Conservation (phyloP, 2,113 vertebrate species). For the Candoia aspera region DNA sequence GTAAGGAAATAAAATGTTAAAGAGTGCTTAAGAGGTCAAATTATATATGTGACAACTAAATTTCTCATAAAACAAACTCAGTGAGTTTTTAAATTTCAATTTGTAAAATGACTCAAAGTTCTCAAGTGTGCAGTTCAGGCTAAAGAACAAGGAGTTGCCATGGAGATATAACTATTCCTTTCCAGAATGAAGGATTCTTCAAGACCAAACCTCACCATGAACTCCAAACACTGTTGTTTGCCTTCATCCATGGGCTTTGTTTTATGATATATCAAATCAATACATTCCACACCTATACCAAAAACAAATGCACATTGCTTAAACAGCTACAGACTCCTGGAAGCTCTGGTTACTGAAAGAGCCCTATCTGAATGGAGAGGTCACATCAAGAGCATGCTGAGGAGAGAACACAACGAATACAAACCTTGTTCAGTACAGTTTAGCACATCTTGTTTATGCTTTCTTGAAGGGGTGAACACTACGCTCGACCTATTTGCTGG, state of each 20-base stretch:
- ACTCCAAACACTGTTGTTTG: slow-evolving; percentile 13
- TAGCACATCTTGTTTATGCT: slow-evolving; percentile 63
- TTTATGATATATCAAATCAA: slow-evolving; percentile 36
- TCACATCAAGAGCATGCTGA: background rate
- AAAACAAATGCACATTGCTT: background rate
- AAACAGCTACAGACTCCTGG: slow-evolving; percentile 15
- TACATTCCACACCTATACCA: slow-evolving; percentile 28
- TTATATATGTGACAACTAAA: background rate
- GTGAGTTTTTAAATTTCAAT: slow-evolving; percentile 34
- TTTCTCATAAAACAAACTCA: slow-evolving; percentile 37
- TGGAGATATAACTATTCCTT: slow-evolving; percentile 55
- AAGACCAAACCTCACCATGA: slow-evolving; percentile 2
- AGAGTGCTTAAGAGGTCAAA: background rate
- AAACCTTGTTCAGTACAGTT: slow-evolving; percentile 57
- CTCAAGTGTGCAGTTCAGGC: slow-evolving; percentile 41
- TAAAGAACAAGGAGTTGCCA: slow-evolving; percentile 57
- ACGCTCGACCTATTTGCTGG: slow-evolving; percentile 73
- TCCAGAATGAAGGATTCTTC: slow-evolving; percentile 54
- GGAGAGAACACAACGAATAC: slow-evolving; percentile 20
- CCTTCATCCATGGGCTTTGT: slow-evolving; percentile 28
- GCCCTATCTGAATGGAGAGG: background rate
- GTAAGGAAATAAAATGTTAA: background rate
- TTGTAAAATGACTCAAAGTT: slow-evolving; percentile 16
- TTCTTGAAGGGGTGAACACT: slow-evolving; percentile 68
- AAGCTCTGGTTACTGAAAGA: background rate